A percentile compares a stretch with the other conserved stretches of the same genome.
These are phyloP conservation scores for Tupaia tana DNA, from an alignment of 2,113 vertebrate species.

Conservation along the genomic window DNA sequence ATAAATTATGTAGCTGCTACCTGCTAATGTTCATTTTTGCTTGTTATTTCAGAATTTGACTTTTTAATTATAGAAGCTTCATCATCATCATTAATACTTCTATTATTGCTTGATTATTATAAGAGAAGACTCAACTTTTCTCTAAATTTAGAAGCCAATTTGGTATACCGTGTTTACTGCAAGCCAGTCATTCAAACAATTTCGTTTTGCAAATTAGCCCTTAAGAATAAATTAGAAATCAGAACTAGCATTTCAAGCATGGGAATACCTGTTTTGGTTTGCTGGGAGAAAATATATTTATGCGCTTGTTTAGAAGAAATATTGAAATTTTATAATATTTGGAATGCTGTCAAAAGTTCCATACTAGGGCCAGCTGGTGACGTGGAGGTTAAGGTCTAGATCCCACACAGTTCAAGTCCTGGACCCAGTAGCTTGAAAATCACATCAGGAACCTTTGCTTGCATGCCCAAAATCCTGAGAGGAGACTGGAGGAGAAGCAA, in stretches of 20 bases:
- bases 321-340: conserved; percentile 57
- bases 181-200: conserved; percentile 80
- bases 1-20: neutral
- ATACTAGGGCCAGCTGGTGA: too few relatives aligned
- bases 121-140: conserved; percentile 71
- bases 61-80: conserved; percentile 75
- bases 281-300: neutral
- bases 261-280: conserved; percentile 69
- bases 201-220: conserved; percentile 78
- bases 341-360: conserved; percentile 43
- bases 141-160: conserved; percentile 84
- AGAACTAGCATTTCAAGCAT: conserved; percentile 71
- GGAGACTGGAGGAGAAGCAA: too few relatives aligned
- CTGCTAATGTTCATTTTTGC: conserved; percentile 48
- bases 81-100: conserved; percentile 74
- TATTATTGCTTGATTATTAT: conserved; percentile 77
- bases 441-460: too few relatives aligned
- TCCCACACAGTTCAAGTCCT: too few relatives aligned
- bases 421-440: too few relatives aligned
- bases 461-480: too few relatives aligned
- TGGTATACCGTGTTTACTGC: conserved; percentile 80
- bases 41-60: conserved; percentile 73
- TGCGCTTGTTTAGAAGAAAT: conserved; percentile 64
- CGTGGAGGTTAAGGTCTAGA: too few relatives aligned
- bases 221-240: conserved; percentile 80